Conservation (phyloP, 2,797 vertebrate genomes). For the Periophthalmus magnuspinnatus region DNA sequence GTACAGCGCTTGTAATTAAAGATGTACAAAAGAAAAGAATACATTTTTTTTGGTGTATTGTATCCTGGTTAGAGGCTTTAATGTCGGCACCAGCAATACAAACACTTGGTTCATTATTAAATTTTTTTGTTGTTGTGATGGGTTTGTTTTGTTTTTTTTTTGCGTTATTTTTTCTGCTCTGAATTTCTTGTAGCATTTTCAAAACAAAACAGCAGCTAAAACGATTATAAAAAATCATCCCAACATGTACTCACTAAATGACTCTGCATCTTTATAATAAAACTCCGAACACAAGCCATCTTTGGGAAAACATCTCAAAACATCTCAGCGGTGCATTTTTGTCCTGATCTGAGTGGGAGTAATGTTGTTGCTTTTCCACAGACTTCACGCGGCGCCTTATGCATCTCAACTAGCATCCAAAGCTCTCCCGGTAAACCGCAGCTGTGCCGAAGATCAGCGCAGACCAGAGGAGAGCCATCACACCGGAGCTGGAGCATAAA, state of each 20-base stretch:
- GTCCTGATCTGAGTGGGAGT: constrained; percentile 3
- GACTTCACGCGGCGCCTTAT: constrained; percentile 22
- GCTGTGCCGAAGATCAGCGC: constrained; percentile 38
- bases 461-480: constrained; percentile 31
- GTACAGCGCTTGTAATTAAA: too few species aligned
- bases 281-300: background rate
- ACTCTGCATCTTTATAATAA: background rate
- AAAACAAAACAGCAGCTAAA: background rate
- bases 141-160: too few species aligned
- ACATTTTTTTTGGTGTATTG: too few species aligned
- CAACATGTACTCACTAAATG: background rate
- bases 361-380: constrained; percentile 19
- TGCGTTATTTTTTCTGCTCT: too few species aligned
- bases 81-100: too few species aligned
- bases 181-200: background rate
- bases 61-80: too few species aligned
- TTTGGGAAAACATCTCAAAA: constrained; percentile 22
- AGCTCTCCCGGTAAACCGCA: constrained; percentile 27
- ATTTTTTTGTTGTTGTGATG: background rate
- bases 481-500: constrained; percentile 18
- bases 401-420: constrained; percentile 25
- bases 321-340: constrained; percentile 15
- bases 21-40: too few species aligned
- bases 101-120: background rate
- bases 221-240: background rate